phyloP scores from a whole-genome alignment of 2,113 vertebrate species.

The Egretta garzetta region DNA sequence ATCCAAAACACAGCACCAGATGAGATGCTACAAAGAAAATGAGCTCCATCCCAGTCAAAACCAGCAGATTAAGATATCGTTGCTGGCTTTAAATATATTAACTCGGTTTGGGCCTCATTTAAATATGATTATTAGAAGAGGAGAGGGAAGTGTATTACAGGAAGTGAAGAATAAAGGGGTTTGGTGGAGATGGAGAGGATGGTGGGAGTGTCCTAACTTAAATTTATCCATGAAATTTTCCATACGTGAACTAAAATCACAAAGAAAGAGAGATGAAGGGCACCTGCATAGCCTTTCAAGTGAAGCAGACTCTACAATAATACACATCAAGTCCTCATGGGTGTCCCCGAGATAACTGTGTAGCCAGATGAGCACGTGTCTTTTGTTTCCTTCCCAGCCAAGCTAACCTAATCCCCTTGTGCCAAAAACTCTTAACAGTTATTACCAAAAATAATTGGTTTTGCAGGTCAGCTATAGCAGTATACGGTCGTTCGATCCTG shows the following conservation, averaged over 20 bases:
- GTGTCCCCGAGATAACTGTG: background rate
- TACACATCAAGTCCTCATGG: background rate
- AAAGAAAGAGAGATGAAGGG: background rate
- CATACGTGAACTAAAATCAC: background rate
- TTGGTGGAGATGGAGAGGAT: background rate
- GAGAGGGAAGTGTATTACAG: background rate
- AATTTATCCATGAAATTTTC: background rate
- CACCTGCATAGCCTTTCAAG: background rate
- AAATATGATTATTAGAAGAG: background rate
- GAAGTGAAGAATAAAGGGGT: background rate
- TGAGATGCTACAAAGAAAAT: background rate
- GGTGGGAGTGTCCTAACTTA: background rate
- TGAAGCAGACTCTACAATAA: background rate
- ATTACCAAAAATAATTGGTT: background rate
- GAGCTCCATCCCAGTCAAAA: background rate
- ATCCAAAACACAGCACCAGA: background rate
- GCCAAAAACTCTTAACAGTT: background rate
- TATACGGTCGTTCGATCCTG: constrained; percentile 92
- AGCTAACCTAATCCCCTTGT: background rate
- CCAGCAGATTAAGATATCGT: background rate
- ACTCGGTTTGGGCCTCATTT: background rate
- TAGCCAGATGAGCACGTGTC: background rate
- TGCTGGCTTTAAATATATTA: background rate
- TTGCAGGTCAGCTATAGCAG: constrained; percentile 92
- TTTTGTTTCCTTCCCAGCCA: background rate